Conservation (phyloP, 2,888 invertebrate species). For the Drosophila maculinotata region DNA sequence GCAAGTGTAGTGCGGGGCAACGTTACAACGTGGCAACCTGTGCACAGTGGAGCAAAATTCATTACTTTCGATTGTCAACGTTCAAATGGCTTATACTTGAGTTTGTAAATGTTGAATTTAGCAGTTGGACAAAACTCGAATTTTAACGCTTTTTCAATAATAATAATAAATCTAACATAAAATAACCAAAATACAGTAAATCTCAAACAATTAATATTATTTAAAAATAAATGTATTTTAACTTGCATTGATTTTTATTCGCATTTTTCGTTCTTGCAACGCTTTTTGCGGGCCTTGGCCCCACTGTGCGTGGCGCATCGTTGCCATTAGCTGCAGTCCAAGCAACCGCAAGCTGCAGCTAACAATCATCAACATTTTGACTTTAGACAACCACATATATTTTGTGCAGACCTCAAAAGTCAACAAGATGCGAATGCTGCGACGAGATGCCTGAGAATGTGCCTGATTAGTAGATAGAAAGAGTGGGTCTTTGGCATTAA, state of each 20-base stretch:
- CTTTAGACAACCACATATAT: conserved; percentile 21
- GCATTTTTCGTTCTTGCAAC: no score
- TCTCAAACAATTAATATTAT: no score
- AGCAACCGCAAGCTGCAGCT: conserved; percentile 10
- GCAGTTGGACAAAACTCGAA: no score
- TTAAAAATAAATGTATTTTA: no score
- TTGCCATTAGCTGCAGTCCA: conserved; percentile 28
- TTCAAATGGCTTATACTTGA: no score
- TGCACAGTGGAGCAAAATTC: background rate
- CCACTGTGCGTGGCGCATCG: conserved; percentile 14
- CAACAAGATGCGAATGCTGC: conserved; percentile 20
- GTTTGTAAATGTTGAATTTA: no score
- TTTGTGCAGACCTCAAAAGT: conserved; percentile 15
- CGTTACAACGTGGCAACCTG: conserved; percentile 2
- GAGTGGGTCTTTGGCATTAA: conserved; percentile 2
- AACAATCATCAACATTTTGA: conserved; percentile 28
- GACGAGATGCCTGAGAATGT: conserved; percentile 11
- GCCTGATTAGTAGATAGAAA: conserved; percentile 23
- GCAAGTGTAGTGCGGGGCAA: conserved; percentile 24
- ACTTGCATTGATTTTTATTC: no score
- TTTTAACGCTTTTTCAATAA: no score
- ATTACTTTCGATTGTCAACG: no score
- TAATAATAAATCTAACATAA: no score
- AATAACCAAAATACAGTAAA: no score
- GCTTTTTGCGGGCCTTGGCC: background rate